These are phyloP conservation scores for Aporophyla nigra DNA, from an alignment of 2,888 invertebrate species.

Conservation along the genomic window DNA sequence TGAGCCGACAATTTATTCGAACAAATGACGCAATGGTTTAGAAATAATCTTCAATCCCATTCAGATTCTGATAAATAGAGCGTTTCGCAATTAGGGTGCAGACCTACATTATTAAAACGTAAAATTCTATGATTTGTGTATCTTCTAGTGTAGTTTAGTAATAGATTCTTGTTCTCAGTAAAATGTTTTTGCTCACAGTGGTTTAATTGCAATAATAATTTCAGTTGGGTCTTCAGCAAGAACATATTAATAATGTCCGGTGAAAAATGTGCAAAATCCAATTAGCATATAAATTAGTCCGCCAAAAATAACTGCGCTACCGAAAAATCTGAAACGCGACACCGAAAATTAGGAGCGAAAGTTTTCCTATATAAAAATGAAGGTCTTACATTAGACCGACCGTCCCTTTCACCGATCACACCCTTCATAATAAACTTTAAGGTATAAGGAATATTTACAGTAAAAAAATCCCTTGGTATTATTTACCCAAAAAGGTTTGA, in stretches of 20 bases:
- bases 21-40: too few relatives aligned
- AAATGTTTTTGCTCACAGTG: too few relatives aligned
- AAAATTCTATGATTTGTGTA: too few relatives aligned
- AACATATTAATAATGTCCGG: neutral
- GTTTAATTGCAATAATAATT: too few relatives aligned
- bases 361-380: slow-evolving; percentile 53
- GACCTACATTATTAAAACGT: too few relatives aligned
- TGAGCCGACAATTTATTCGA: too few relatives aligned
- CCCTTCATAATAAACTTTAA: slow-evolving; percentile 68
- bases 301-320: slow-evolving; percentile 22
- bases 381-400: slow-evolving; percentile 37
- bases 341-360: slow-evolving; percentile 55
- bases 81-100: too few relatives aligned
- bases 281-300: slow-evolving; percentile 21
- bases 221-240: neutral
- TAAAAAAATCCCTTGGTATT: slow-evolving; percentile 63
- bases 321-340: slow-evolving; percentile 41
- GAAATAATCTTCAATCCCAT: too few relatives aligned
- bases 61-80: too few relatives aligned
- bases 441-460: slow-evolving; percentile 68
- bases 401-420: slow-evolving; percentile 51
- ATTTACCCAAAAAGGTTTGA: slow-evolving; percentile 75
- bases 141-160: too few relatives aligned
- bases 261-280: neutral
- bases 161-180: too few relatives aligned